These are phyloP conservation scores for Cephus pygmeus DNA, from an alignment of 2,888 invertebrate species.

Conservation along the genomic window DNA sequence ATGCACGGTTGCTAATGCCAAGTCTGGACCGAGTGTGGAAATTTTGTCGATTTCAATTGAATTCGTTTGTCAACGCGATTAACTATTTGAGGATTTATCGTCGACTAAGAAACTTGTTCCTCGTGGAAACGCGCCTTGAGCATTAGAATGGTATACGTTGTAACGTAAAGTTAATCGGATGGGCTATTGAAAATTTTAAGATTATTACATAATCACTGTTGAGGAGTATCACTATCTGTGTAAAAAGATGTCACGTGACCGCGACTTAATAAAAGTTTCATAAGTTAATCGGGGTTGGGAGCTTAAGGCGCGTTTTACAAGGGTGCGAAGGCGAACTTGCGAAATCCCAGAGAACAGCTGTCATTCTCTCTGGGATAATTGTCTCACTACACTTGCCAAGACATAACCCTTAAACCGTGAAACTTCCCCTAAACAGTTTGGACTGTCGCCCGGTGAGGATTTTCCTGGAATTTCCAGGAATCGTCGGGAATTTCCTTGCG, in stretches of 20 bases:
- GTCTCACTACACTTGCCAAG: slow-evolving; percentile 33
- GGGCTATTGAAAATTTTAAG: neutral
- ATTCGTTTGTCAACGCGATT: slow-evolving; percentile 41
- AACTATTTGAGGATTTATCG: neutral
- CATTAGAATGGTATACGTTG: neutral
- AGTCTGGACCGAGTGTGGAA: slow-evolving; percentile 41
- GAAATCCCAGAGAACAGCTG: slow-evolving; percentile 40
- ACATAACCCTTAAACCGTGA: slow-evolving; percentile 33
- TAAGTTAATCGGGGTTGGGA: neutral
- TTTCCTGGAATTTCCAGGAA: neutral
- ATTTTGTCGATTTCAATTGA: slow-evolving; percentile 47
- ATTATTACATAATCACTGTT: neutral
- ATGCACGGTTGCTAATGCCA: neutral
- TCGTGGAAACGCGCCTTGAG: neutral
- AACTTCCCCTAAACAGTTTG: slow-evolving; percentile 44
- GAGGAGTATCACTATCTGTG: neutral
- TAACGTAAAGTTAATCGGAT: neutral
- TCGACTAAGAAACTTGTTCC: neutral
- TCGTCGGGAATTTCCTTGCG: neutral
- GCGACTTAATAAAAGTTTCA: neutral
- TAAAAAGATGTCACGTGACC: neutral
- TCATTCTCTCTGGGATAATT: slow-evolving; percentile 34
- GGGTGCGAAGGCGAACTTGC: slow-evolving; percentile 17
- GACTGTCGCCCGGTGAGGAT: slow-evolving; percentile 44
- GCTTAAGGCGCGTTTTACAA: neutral